phyloP scores from a whole-genome alignment of 2,888 invertebrate species.

The Heliconius ethilla region DNA sequence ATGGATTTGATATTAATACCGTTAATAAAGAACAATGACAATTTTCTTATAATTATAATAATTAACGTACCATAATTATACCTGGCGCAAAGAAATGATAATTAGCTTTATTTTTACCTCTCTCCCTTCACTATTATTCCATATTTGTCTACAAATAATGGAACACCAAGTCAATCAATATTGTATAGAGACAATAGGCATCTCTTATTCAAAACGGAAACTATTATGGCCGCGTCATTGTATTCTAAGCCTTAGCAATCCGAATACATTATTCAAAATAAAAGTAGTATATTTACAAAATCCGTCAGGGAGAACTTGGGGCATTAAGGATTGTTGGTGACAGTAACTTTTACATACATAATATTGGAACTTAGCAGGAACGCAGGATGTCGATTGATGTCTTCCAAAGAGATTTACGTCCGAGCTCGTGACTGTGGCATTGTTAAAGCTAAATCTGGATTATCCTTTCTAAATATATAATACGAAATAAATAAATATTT shows the following conservation, averaged over 20 bases:
- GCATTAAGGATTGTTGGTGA: slow-evolving; percentile 65
- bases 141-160: slow-evolving; percentile 55
- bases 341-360: slow-evolving; percentile 59
- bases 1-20: too few species aligned
- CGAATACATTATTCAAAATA: slow-evolving; percentile 76
- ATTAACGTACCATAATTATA: neutral
- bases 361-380: slow-evolving; percentile 57
- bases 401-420: slow-evolving; percentile 75
- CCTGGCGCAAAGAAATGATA: neutral
- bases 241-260: slow-evolving; percentile 74
- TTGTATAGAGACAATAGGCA: slow-evolving; percentile 75
- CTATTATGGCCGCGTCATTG: slow-evolving; percentile 78
- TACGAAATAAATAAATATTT: neutral
- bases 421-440: slow-evolving; percentile 71
- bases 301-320: slow-evolving; percentile 60
- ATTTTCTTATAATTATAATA: slow-evolving; percentile 9
- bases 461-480: slow-evolving; percentile 66
- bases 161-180: slow-evolving; percentile 73
- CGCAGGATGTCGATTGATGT: slow-evolving; percentile 64
- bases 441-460: slow-evolving; percentile 69
- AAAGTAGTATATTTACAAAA: slow-evolving; percentile 78
- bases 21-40: slow-evolving; percentile 57
- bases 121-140: slow-evolving; percentile 19
- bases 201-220: slow-evolving; percentile 80
- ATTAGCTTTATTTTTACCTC: neutral